A percentile compares a stretch with the other conserved stretches of the same genome.
Conservation (phyloP, 1,140 invertebrate genomes). For the Dermatophagoides farinae region DNA sequence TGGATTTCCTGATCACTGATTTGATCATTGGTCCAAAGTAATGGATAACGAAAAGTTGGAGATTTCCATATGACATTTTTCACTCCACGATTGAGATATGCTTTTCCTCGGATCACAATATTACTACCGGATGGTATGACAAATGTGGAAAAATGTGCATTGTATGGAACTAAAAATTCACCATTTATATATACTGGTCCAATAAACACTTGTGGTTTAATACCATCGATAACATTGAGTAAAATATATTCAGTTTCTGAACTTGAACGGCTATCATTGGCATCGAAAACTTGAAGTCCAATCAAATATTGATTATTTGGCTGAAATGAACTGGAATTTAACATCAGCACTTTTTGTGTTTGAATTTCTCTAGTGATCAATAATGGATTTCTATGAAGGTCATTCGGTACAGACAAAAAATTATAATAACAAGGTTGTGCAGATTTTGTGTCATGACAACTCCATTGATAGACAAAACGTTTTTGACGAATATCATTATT, state of each 20-base stretch:
- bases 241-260: conserved; percentile 15
- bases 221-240: conserved; percentile 14
- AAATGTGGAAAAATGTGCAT: conserved; percentile 6
- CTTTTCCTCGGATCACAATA: conserved; percentile 3
- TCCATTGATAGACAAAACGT: conserved; percentile 18
- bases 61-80: conserved; percentile 9
- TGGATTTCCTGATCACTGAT: conserved; percentile 3
- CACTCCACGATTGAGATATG: not conserved
- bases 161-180: conserved; percentile 10
- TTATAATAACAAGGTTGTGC: conserved; percentile 14
- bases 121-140: conserved; percentile 11
- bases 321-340: conserved; percentile 12
- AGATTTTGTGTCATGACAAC: conserved; percentile 15
- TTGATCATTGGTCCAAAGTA: conserved; percentile 5
- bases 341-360: not conserved
- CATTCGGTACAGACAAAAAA: not conserved
- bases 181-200: conserved; percentile 12
- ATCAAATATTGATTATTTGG: conserved; percentile 15
- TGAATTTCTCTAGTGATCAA: conserved; percentile 13
- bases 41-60: conserved; percentile 9
- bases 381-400: conserved; percentile 3
- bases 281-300: conserved; percentile 18
- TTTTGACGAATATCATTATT: not conserved
- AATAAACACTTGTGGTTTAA: conserved; percentile 17
- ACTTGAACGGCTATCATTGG: conserved; percentile 12